Evolutionary conservation across 2,797 vertebrate genomes (phyloP), one percentile per base, ranked within the genome.

Genomic region (Helostoma temminkii): DNA sequence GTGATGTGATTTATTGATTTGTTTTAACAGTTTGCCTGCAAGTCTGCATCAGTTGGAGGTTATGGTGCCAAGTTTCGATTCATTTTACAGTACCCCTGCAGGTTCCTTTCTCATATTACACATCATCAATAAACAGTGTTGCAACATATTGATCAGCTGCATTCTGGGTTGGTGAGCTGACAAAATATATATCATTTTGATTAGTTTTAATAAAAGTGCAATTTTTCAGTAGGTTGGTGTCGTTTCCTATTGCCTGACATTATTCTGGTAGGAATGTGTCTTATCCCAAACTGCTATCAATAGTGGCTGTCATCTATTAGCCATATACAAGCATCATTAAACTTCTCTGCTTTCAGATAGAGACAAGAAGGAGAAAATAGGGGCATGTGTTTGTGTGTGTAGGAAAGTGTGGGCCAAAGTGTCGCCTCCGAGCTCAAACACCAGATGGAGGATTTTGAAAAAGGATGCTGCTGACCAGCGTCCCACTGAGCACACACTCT

Each of bases 381-480:
- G 18, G 26, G 14, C 14, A 10, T 18, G 37, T 18, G 19, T 57
- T 11, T 32, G 39, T 62, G 21, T 19, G 11, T 50, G 36, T 49
- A 22, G 21, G 36, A 68, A 79, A 66, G 45, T 74, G 75, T 77
- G 56, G 73, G 58, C 52, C 73, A 67, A 62, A 74, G 22, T 0
- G 6, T 56, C 3, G 14, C 70, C 50, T 72, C 60, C 15, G 55
- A 66, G 70, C 66, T 80, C 50, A 55, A 78, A 75, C 71, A 34
- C 57, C 78, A 82, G 71, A 86, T 84, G 76, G 78, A 78, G 43
- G 18, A 55, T 65, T 63, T 36, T 65, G 66, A 56, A 73, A 42
- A 46, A 64, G 46, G 26, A 52, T 37, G 66, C 48, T 65, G 74
- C 72, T 76, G 69, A 76, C 60, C 60, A 28, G 16, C 14, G 6